phyloP scores from a whole-genome alignment of 2,797 vertebrate genomes.

The Cygnus olor region DNA sequence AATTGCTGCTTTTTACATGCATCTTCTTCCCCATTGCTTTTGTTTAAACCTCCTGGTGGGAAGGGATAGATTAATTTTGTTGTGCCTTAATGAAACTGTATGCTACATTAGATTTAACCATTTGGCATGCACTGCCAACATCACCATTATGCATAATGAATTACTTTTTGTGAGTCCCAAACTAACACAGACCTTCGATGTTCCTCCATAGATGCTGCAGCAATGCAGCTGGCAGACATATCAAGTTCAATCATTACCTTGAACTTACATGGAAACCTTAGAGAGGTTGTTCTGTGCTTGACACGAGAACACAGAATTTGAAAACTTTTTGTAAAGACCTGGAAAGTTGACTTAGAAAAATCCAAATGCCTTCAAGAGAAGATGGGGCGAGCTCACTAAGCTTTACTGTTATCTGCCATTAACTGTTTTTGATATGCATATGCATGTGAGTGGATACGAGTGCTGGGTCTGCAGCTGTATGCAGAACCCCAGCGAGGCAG shows the following conservation, averaged over 20 bases:
- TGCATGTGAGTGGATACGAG: too few relatives aligned
- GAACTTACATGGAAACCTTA: background rate
- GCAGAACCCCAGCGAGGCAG: rapidly evolving
- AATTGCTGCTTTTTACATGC: conserved; percentile 78
- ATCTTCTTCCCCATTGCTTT: conserved; percentile 83
- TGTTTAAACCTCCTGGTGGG: conserved; percentile 86
- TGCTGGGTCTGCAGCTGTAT: background rate
- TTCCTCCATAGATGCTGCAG: conserved; percentile 60
- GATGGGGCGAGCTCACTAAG: background rate
- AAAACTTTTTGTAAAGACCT: background rate
- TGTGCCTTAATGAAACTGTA: conserved; percentile 87
- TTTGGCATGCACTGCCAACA: conserved; percentile 85
- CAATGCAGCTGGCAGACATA: conserved; percentile 28
- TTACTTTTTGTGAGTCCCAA: conserved; percentile 80
- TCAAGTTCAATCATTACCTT: conserved; percentile 1
- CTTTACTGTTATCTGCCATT: background rate
- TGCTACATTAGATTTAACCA: conserved; percentile 88
- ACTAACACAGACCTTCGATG: conserved; percentile 69
- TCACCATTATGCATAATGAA: conserved; percentile 83
- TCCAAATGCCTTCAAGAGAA: background rate
- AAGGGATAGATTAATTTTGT: conserved; percentile 83
- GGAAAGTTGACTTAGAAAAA: background rate
- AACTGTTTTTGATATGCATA: background rate
- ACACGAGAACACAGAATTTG: background rate
- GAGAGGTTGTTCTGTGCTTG: background rate